Percentiles rank a stretch among this genome's conserved stretches.
phyloP scores from a whole-genome alignment of 2,113 vertebrate species.

The Tenebrosternarchus preto region DNA sequence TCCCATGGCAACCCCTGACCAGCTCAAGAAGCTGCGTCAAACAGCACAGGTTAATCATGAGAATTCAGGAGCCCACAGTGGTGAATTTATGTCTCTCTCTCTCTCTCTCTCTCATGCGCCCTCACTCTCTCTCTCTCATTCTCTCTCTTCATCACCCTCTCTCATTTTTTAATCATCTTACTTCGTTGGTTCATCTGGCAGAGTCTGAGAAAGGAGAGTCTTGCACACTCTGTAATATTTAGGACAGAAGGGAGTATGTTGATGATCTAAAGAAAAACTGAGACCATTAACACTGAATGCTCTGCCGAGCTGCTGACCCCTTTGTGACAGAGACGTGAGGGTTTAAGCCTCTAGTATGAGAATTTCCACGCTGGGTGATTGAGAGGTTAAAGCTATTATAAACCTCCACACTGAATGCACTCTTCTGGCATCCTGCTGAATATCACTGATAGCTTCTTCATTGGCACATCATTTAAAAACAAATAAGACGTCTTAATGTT shows the following conservation, averaged over 20 bases:
- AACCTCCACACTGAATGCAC: not conserved
- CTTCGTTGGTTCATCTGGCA: not conserved
- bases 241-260: not conserved
- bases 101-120: not conserved
- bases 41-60: slow-evolving; percentile 23
- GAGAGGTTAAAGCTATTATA: slow-evolving; percentile 17
- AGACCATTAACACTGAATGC: not conserved
- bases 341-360: not conserved
- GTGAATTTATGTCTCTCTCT: not conserved
- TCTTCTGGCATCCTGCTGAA: not conserved
- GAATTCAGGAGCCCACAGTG: slow-evolving; percentile 12
- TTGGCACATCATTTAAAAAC: not conserved
- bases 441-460: not conserved
- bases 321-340: not conserved
- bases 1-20: slow-evolving; percentile 33
- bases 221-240: not conserved
- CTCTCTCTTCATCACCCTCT: not conserved
- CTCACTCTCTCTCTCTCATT: not conserved
- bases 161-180: slow-evolving; percentile 14
- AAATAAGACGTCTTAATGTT: not conserved
- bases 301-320: not conserved
- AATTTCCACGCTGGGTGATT: not conserved
- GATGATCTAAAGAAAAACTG: not conserved
- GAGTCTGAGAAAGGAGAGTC: not conserved
- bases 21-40: not conserved